Evolutionary conservation across 2,113 vertebrate species (phyloP), one percentile per base, ranked within the genome.

Genomic region (Laterallus jamaicensis): DNA sequence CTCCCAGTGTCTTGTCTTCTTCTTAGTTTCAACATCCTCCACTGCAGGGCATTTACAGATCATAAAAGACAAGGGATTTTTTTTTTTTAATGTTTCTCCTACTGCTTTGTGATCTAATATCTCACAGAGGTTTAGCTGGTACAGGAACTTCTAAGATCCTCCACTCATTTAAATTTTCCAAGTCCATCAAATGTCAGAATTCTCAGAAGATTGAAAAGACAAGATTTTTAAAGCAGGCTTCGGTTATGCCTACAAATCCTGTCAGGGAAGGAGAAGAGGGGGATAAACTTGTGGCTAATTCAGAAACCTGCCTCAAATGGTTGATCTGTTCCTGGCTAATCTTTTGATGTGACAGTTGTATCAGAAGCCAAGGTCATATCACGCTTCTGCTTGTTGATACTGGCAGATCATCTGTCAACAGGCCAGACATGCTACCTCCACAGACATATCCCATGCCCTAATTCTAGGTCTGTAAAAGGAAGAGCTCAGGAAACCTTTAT

Each of bases 331-430:
- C 82, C 87, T 82, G 26, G 21, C 60, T 75, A 42, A 93, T 93
- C 63, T 95, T 96, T 93, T 60, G 64, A 87, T 90, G 90, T 90
- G 95, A 90, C 79, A 82, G 17, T 47, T 71, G 26, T 39, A 60
- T 94, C 84, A 92, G 66, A 97, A 84, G 69, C 8, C 37, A 97
- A 95, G 62, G 67, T 67, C 39, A 95, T 82, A 78, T 74, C 54
- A 32, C 20, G 12, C 60, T 80, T 66, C 64, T 39, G 4, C 66
- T 89, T 78, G 39, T 71, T 81, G 67, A 52, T 85, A 39, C 42
- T 64, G 62, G 40, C 4, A 7, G 39, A 82, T 86, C 86, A 40
- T 64, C 35, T 77, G 54, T 31, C 49, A 54, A 47, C 31, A 16
- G 74, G 87, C 35, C 0, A 0, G 44, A 84, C 6, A 2, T 35